These are phyloP conservation scores for Ovis aries DNA, from an alignment of 2,113 vertebrate species.

Conservation along the genomic window ARS-UI_Ramb_v3.0 NC_056070.1:15056501-15057000, in stretches of 20 bases:
- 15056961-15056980: background rate
- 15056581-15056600: background rate
- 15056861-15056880: background rate
- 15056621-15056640: background rate
- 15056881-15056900: background rate
- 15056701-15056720: background rate
- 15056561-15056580: background rate
- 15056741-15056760: background rate
- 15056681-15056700: background rate
- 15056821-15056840: background rate
- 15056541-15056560: background rate
- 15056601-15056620: background rate
- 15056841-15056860: background rate
- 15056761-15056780: background rate
- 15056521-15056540: constrained; percentile 42
- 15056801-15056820: background rate
- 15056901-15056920: background rate
- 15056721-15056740: background rate
- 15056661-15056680: background rate
- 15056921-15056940: background rate
- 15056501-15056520: background rate
- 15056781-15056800: background rate
- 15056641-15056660: background rate
- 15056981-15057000: background rate
- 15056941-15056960: background rate